phyloP scores from a whole-genome alignment of 2,797 vertebrate species.

The Channa striata region DNA sequence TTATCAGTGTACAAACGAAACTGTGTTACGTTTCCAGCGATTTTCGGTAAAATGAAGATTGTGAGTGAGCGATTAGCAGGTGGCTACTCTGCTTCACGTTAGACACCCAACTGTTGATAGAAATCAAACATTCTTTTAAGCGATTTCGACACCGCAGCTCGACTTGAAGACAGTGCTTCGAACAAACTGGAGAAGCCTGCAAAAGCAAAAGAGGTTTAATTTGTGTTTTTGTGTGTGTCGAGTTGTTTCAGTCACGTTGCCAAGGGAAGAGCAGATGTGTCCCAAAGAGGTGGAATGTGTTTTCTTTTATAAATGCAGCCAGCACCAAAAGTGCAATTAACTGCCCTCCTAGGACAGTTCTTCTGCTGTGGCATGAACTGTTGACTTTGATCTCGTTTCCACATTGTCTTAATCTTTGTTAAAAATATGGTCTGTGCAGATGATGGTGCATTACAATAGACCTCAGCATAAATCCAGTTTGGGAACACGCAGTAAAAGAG shows the following conservation, averaged over 20 bases:
- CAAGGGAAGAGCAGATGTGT: neutral
- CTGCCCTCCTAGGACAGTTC: neutral
- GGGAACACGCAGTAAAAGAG: neutral
- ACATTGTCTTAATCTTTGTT: neutral
- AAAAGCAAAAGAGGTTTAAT: neutral
- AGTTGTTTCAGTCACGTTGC: neutral
- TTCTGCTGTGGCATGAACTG: neutral
- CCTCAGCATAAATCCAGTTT: conserved; percentile 6
- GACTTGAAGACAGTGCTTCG: neutral
- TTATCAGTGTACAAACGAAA: neutral
- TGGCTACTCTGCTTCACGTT: neutral
- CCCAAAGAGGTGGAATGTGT: neutral
- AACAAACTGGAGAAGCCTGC: conserved; percentile 6
- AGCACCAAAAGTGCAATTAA: conserved; percentile 6
- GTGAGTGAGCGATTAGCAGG: neutral
- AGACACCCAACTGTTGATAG: conserved; percentile 22
- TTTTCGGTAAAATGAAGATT: neutral
- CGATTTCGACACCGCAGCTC: neutral
- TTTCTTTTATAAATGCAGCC: neutral
- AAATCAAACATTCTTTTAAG: conserved; percentile 19
- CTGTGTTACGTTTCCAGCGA: neutral
- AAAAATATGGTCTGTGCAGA: neutral
- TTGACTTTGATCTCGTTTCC: neutral
- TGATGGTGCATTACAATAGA: neutral
- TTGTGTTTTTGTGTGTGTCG: neutral